Evolutionary conservation across 2,797 vertebrate genomes (phyloP), one percentile per base, ranked within the genome.

Genomic region (Fistularia tabacaria): DNA sequence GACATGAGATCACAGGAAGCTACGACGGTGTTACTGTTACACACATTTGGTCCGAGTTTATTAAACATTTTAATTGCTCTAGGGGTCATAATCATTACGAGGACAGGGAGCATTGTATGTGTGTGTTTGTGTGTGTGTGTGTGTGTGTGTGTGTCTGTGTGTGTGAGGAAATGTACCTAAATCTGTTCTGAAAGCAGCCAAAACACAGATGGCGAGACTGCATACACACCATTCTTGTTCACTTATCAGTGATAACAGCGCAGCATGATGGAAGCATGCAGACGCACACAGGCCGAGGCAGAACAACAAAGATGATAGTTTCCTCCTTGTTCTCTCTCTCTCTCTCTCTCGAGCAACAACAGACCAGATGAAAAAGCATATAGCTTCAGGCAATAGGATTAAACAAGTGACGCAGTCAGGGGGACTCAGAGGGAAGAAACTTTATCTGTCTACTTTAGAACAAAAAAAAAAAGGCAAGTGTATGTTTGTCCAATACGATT

Each of bases 141-240:
- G 14, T 43, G 45, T 13, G 3, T 54, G 1, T 6, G 61, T 45
- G 49, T 70, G n/a, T 14, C 9, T 41, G 52, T 41, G 14, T 43
- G 45, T 13, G 3, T 54, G 1, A 2, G 38, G 0, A 37, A 69
- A 14, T 42, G 38, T 46, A 40, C 38, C 39, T 60, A 61, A 63
- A 57, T 76, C 71, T 65, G 58, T 55, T 66, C 54, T 50, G 7
- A 76, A 78, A 57, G 58, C 60, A 72, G 46, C 61, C 56, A 71
- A 66, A 74, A 76, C 72, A 79, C 79, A 80, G 73, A 80, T 74
- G 73, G 69, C 47, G 46, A 49, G 51, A 62, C 57, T 1, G 0
- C 45, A 45, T 44, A 41, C 53, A 13, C 49, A 57, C 46, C 46
- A 38, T 37, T 11, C 57, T 39, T 11, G 10, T 10, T 42, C 41